Base-by-base conservation (phyloP, 2,888 invertebrate species). In the Tromatobia lineatoria region DNA sequence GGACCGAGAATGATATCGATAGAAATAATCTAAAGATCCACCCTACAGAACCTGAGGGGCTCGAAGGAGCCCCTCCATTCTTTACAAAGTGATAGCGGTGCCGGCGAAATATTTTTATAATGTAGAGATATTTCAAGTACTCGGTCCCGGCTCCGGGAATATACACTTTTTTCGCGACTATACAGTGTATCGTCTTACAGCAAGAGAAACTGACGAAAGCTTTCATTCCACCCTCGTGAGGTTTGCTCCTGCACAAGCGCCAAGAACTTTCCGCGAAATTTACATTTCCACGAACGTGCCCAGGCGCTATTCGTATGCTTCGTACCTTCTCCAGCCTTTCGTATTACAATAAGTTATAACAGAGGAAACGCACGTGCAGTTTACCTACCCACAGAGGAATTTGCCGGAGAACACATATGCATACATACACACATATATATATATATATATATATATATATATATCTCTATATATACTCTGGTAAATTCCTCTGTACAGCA, bases 221-320 rank as follows among this genome's bases (percentile, higher is more conserved):
- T 85, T 85, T 75, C 79, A 83, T 85, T 85, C 85, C 84, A 84
- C 82, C 76, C 76, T 78, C 83, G 52, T 76, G 78, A 81, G 83
- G 82, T 85, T 83, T 81, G 85, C 84, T 86, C 80, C 81, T 84
- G 84, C 83, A n/a, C 74, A 79, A 75, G 74, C 79, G 82, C 79
- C 81, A 82, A 85, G 82, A 89, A 89, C 88, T 88, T 88, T 86
- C 85, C 85, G 86, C 78, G 75, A 85, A 87, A 89, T 89, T 88
- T 87, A 86, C 88, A 89, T 89, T 87, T 85, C 70, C 54, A 85
- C 83, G 85, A 79, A 85, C 85, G 83, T 86, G 87, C 85, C 83
- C 75, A 61, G 45, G 38, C 81, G 80, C 74, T 80, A 64, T 85
- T 83, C 74, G 75, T 73, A 79, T 83, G 79, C 78, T 85, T 87